These are phyloP conservation scores for Harpagoxenus sublaevis DNA, from an alignment of 2,888 invertebrate genomes.

Conservation along the genomic window DNA sequence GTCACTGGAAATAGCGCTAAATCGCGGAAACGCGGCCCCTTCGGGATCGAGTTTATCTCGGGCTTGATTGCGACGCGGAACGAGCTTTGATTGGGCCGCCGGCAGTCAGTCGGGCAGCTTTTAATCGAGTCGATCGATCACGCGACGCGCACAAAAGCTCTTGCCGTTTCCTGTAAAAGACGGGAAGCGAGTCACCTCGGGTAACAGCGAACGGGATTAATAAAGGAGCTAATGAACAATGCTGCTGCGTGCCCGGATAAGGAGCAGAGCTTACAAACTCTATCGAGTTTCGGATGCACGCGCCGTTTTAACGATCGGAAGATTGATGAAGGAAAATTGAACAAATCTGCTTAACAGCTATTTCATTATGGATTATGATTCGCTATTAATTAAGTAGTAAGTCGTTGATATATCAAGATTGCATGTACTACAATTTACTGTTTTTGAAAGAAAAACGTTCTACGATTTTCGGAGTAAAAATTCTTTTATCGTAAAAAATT, in stretches of 20 bases:
- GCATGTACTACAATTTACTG: neutral
- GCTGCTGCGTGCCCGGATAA: constrained; percentile 11
- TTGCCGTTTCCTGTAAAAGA: constrained; percentile 43
- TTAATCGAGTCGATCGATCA: constrained; percentile 71
- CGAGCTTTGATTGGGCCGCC: constrained; percentile 53
- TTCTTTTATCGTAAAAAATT: neutral
- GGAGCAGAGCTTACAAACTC: constrained; percentile 9
- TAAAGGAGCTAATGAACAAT: constrained; percentile 46
- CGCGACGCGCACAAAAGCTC: constrained; percentile 55
- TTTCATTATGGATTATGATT: neutral
- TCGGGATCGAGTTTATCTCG: constrained; percentile 61
- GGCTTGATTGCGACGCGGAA: constrained; percentile 58
- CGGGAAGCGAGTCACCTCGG: constrained; percentile 1
- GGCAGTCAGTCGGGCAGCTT: constrained; percentile 56
- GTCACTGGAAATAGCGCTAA: constrained; percentile 53
- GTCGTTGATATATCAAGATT: neutral
- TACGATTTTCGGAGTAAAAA: neutral
- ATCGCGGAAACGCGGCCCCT: constrained; percentile 42
- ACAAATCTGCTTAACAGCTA: constrained; percentile 6
- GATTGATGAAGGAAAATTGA: neutral
- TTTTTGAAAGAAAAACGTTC: neutral
- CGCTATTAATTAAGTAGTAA: neutral
- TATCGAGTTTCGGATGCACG: constrained; percentile 11
- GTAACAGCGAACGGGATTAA: constrained; percentile 26
- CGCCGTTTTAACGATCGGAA: neutral